phyloP scores from a whole-genome alignment of 2,888 invertebrate genomes.

The Drosophila affinis region DNA sequence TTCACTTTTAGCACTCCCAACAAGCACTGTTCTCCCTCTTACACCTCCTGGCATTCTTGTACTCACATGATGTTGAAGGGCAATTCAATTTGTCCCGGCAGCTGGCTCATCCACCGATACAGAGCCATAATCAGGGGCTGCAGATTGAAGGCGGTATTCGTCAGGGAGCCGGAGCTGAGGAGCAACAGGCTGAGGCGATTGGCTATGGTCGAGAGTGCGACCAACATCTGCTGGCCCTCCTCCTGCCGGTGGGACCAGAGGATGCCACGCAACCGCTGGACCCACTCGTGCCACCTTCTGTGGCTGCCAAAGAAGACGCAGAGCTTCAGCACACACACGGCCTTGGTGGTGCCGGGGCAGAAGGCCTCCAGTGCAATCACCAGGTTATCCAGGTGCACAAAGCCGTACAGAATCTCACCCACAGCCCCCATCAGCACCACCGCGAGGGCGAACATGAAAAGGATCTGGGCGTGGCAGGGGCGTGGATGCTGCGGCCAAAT shows the following conservation, averaged over 20 bases:
- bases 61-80: slow-evolving; percentile 81
- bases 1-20: no score
- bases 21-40: background rate
- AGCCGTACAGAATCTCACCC: slow-evolving; percentile 77
- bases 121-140: slow-evolving; percentile 72
- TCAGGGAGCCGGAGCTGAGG: slow-evolving; percentile 65
- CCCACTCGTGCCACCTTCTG: slow-evolving; percentile 62
- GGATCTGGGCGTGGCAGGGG: slow-evolving; percentile 51
- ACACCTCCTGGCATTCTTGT: background rate
- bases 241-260: slow-evolving; percentile 49
- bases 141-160: slow-evolving; percentile 71
- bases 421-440: slow-evolving; percentile 73
- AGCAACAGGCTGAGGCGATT: slow-evolving; percentile 65
- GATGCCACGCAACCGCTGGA: slow-evolving; percentile 61
- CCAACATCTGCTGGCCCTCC: slow-evolving; percentile 60
- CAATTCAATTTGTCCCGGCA: slow-evolving; percentile 62
- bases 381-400: slow-evolving; percentile 68
- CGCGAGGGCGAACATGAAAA: slow-evolving; percentile 63
- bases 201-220: slow-evolving; percentile 60
- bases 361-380: slow-evolving; percentile 80
- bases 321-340: slow-evolving; percentile 79
- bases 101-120: slow-evolving; percentile 51
- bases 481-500: slow-evolving; percentile 76
- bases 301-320: slow-evolving; percentile 69
- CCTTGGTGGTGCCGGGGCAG: slow-evolving; percentile 80